Conservation (phyloP, 2,797 vertebrate genomes). For the Allobates femoralis region DNA sequence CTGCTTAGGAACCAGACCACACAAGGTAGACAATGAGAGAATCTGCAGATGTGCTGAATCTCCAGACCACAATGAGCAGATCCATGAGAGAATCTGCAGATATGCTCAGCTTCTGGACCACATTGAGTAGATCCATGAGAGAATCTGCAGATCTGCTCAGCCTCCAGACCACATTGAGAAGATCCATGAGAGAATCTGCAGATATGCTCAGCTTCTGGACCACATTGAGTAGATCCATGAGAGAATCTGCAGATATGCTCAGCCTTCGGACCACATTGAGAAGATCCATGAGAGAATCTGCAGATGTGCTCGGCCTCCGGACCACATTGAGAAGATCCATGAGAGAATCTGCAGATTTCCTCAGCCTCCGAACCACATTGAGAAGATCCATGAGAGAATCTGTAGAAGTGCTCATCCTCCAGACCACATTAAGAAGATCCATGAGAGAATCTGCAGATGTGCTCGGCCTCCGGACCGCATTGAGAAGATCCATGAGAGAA, state of each 20-base stretch:
- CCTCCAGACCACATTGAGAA: neutral
- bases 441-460: neutral
- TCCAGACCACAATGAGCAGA: neutral
- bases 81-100: neutral
- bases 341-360: neutral
- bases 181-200: neutral
- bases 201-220: neutral
- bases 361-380: neutral
- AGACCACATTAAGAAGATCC: neutral
- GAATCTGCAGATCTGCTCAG: neutral
- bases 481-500: neutral
- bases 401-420: neutral
- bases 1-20: neutral
- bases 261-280: neutral
- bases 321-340: neutral
- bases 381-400: neutral
- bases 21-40: neutral
- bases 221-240: neutral
- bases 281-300: neutral
- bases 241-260: neutral
- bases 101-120: neutral
- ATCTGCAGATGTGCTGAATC: neutral
- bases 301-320: neutral
- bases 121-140: neutral
- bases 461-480: neutral